Evolutionary conservation across 2,888 invertebrate species (phyloP), one percentile per base, ranked within the genome.

Genomic region (Scaptomyza caliginosa): DNA sequence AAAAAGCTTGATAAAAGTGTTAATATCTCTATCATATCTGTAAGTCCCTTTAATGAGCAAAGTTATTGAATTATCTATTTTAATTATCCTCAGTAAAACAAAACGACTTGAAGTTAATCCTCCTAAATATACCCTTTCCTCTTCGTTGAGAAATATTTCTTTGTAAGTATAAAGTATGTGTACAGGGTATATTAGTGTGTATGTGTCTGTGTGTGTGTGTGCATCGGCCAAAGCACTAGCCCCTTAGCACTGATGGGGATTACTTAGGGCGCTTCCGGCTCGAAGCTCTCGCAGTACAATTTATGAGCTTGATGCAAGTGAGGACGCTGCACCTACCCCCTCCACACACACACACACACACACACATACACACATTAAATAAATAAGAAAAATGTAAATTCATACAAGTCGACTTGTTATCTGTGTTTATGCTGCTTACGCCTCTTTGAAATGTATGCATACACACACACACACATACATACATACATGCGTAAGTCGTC

Each of bases 401-500:
- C n/a, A 2, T 23, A 23, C 26, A 19, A 24, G 50, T 38, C 51
- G 34, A 32, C 8, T 23, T 32, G 32, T 49, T 43, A 49, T 49
- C 40, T 65, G 49, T 65, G 32, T 69, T 46, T 59, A 48, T 59
- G 46, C 46, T 45, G 49, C 39, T 52, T 63, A 39, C 42, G 43
- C 23, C 30, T 16, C 13, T 23, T 21, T 13, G 10, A 8, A 13
- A 32, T 39, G 5, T 13, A 16, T 28, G 4, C 10, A 43, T 21
- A 45, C 16, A 39, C 23, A 32, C 7, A 24, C 17, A 40, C 28
- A 4, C 16, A 46, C 17, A 7, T 8, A 10, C 19, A 45, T 17
- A 42, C 28, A 34, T 17, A 16, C 11, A 19, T 16, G 39, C 13
- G 13, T 8, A 19, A n/a, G n/a, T n/a, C 13, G 28, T 16, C 17